A percentile compares a stretch with the other conserved stretches of the same genome.
Evolutionary conservation across 2,113 vertebrate species (phyloP).

Genomic region (Nycticorax nycticorax): DNA sequence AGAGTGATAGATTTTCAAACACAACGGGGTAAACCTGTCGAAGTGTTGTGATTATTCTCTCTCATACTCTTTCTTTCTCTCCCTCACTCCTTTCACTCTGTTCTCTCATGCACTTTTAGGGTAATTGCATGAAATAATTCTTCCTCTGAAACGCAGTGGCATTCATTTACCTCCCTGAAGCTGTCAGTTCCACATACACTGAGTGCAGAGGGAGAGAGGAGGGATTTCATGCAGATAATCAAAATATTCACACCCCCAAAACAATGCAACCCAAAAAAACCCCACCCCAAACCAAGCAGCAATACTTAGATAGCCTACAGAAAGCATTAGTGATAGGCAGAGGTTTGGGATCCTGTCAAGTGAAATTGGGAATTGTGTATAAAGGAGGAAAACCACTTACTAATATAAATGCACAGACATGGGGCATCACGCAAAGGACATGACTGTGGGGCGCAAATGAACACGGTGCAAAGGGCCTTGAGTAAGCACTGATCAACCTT

Average conservation of each 20-base stretch:
- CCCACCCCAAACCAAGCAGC: neutral
- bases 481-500: neutral
- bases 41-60: slow-evolving; percentile 57
- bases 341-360: neutral
- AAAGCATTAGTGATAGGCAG: neutral
- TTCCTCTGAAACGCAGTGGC: slow-evolving; percentile 56
- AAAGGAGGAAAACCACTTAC: neutral
- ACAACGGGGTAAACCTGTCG: slow-evolving; percentile 44
- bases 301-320: neutral
- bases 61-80: slow-evolving; percentile 33
- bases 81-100: slow-evolving; percentile 20
- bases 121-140: slow-evolving; percentile 68
- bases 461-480: neutral
- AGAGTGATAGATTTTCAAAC: slow-evolving; percentile 64
- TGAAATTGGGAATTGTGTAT: neutral
- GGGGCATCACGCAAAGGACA: neutral
- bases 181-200: neutral
- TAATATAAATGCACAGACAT: rapidly evolving
- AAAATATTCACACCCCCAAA: neutral
- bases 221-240: slow-evolving; percentile 24
- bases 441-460: neutral
- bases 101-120: slow-evolving; percentile 45
- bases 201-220: neutral
- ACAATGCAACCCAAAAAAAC: neutral
- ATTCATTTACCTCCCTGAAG: slow-evolving; percentile 36